Base-by-base conservation (phyloP, 2,797 vertebrate genomes). In the Malurus leucopterus region DNA sequence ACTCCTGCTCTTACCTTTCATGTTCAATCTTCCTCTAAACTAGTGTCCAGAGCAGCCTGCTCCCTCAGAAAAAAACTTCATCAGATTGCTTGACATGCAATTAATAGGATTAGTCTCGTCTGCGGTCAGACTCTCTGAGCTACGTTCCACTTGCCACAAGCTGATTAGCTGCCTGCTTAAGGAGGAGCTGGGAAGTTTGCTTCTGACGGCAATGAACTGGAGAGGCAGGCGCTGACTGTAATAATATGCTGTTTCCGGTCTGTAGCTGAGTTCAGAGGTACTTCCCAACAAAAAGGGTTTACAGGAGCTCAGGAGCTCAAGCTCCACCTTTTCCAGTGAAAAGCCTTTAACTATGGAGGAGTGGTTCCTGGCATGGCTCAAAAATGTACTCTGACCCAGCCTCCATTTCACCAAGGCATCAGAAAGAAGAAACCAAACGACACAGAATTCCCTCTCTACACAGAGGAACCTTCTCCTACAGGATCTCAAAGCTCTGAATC, bases 201-300 rank as follows among this genome's bases (percentile, higher is more conserved):
- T 89, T 83, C 90, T 92, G 58, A 32, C 30, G 47, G 91, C 88
- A 84, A 49, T 3, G 11, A 71, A 94, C 67, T n/a, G 58, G 62
- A 63, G 76, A 54, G 65, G 94, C 87, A 92, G 84, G 86, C 84
- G 3, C 92, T 79, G 79, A 76, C 88, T 92, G 64, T 13, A 91
- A 82, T 92, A 93, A 88, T n/a, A 62, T 10, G 50, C 78, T 84
- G 90, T 29, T 95, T 96, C 96, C 95, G 51, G 67, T 84, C 88
- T 92, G 92, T 2, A 22, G 88, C 92, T 46, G 61, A 85, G 77
- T 86, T 34, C 51, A 94, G 95, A 95, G 80, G 92, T 86, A 74
- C 83, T 84, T 91, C 83, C 93, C 75, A 80, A 81, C 46, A 69
- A 67, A 75, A 69, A 83, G 83, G 81, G 84, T 86, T 90, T 50